These are phyloP conservation scores for Anser brachyrhynchus DNA, from an alignment of 2,113 vertebrate species.

Conservation along the genomic window DNA sequence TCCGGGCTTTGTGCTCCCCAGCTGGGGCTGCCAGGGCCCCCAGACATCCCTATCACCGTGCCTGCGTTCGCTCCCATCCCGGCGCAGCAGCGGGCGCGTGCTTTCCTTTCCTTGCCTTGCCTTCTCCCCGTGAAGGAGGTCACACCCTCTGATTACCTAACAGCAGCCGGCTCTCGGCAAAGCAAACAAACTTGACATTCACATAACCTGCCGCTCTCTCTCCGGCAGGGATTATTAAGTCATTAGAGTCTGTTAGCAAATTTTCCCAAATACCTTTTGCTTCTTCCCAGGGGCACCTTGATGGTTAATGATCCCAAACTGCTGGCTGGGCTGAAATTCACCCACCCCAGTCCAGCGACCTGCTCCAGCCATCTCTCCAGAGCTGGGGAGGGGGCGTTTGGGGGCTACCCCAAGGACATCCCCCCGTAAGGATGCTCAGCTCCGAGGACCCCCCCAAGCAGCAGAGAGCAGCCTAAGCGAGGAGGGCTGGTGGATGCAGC, in stretches of 20 bases:
- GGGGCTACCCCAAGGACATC: not conserved
- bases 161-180: constrained; percentile 38
- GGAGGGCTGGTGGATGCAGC: not conserved
- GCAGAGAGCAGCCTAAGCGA: not conserved
- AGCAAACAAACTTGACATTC: constrained; percentile 61
- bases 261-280: constrained; percentile 64
- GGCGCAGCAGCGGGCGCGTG: rapidly evolving
- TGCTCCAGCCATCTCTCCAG: not conserved
- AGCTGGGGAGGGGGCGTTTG: rapidly evolving
- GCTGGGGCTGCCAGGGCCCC: not conserved
- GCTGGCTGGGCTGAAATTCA: not conserved
- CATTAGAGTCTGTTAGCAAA: constrained; percentile 63
- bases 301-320: constrained; percentile 66
- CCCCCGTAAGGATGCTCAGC: not conserved
- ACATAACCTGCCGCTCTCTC: constrained; percentile 43
- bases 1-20: not conserved
- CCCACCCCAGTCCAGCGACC: not conserved
- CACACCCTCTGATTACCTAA: constrained; percentile 39
- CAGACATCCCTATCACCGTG: not conserved
- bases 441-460: not conserved
- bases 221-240: constrained; percentile 60
- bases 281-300: constrained; percentile 64
- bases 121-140: not conserved
- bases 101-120: not conserved
- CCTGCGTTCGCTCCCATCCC: not conserved